Evolutionary conservation across 2,113 vertebrate genomes (phyloP).

Genomic region (Scytalopus superciliaris): DNA sequence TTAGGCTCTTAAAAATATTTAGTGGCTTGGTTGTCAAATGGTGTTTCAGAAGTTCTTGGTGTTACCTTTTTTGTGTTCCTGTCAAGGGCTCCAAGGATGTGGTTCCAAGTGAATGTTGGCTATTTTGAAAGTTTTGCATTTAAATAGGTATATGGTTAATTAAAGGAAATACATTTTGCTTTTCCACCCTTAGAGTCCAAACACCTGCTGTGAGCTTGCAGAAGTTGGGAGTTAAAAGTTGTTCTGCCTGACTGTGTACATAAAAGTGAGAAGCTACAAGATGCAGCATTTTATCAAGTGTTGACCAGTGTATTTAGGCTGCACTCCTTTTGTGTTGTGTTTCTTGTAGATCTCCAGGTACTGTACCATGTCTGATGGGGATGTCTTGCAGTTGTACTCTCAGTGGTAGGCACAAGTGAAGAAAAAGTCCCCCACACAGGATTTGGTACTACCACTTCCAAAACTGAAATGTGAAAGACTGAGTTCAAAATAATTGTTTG

Average conservation of each 20-base stretch:
- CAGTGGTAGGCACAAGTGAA: not conserved
- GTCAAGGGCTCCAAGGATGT: not conserved
- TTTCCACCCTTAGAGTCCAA: not conserved
- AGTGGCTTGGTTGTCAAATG: not conserved
- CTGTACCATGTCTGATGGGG: not conserved
- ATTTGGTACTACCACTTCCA: not conserved
- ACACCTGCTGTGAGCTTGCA: not conserved
- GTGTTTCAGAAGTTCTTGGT: not conserved
- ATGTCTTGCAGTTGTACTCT: not conserved
- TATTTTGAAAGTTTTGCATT: not conserved
- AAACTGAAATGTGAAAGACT: not conserved
- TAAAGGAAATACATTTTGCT: not conserved
- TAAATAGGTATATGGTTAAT: accelerated
- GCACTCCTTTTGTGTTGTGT: accelerated
- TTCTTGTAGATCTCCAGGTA: not conserved
- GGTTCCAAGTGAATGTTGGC: not conserved
- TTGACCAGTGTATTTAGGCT: not conserved
- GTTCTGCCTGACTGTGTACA: not conserved
- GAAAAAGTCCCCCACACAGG: not conserved
- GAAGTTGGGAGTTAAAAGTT: not conserved
- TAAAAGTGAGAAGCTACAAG: not conserved
- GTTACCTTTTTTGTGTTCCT: not conserved
- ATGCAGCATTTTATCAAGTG: not conserved
- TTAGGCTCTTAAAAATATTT: not conserved
- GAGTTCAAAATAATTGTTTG: not conserved